Evolutionary conservation across 2,888 invertebrate genomes (phyloP), one percentile per base, ranked within the genome.

Genomic region (Melipona bicolor): DNA sequence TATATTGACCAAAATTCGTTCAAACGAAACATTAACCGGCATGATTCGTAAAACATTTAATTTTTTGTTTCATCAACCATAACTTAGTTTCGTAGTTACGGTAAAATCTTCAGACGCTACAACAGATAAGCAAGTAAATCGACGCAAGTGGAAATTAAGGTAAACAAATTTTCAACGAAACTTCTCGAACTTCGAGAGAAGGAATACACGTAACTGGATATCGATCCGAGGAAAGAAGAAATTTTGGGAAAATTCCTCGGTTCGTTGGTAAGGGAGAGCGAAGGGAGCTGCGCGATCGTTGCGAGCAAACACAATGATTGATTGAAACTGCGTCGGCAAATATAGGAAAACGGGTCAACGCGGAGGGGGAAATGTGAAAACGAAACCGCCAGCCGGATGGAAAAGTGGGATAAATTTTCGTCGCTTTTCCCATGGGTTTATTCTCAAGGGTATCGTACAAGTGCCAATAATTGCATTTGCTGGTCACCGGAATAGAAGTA

Each of bases 391-490:
- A 13, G 13, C 15, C n/a, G 27, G 21, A 17, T 61, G 24, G 32
- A 70, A 43, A 70, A 70, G 62, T 67, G 79, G 68, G 56, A 32
- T 73, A 79, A 79, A 84, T 83, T 84, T 67, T 67, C 67, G 64
- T 61, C 59, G 32, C 61, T 27, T 67, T 82, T 77, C 43, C n/a
- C 21, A 70, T 21, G 6, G 32, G 0, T 43, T 43, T 32, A 36
- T 27, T 36, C 76, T 77, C 84, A 61, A 69, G 70, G 84, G 73
- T 70, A 62, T 65, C 73, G 54, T 70, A 27, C 36, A 64, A 79
- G 84, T 79, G 84, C 50, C 76, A 79, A 83, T 84, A 84, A 84
- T 83, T 84, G 84, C 79, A 73, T 83, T 84, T 84, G 77, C 75
- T n/a, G 64, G 73, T 76, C 43, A 65, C 50, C 15, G 70, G 68